Conservation (phyloP, 2,888 invertebrate species). For the Drosophila robusta region DNA sequence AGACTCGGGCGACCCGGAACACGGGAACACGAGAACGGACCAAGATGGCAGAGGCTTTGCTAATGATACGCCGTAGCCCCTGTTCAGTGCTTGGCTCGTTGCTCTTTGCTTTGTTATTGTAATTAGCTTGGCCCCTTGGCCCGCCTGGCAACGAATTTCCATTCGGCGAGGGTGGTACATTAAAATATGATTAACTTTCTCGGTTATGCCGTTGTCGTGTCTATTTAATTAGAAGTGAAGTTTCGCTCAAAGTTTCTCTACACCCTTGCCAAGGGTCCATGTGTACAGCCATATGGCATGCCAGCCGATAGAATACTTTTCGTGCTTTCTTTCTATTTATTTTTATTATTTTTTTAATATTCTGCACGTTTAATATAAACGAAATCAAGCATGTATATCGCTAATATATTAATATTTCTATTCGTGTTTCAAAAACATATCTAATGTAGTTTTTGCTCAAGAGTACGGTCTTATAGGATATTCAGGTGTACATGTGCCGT, state of each 20-base stretch:
- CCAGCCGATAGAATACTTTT: no score
- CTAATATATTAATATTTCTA: no score
- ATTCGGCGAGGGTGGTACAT: slow-evolving; percentile 61
- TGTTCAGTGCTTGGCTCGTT: neutral
- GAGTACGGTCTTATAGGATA: neutral
- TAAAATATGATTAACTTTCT: slow-evolving; percentile 78
- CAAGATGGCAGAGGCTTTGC: slow-evolving; percentile 30
- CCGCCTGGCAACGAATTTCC: slow-evolving; percentile 15
- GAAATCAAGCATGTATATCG: no score
- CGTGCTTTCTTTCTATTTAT: no score
- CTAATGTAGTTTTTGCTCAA: no score
- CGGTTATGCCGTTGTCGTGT: slow-evolving; percentile 70
- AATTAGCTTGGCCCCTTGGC: slow-evolving; percentile 58
- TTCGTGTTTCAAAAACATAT: no score
- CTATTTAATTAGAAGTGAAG: slow-evolving; percentile 70
- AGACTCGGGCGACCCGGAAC: slow-evolving; percentile 8
- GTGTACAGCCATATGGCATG: neutral
- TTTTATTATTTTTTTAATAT: no score
- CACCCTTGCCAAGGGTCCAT: slow-evolving; percentile 3
- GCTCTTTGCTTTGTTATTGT: slow-evolving; percentile 64
- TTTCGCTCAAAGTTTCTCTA: slow-evolving; percentile 11
- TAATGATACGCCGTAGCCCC: slow-evolving; percentile 41
- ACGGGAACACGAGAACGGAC: slow-evolving; percentile 1
- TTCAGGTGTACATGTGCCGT: slow-evolving; percentile 4
- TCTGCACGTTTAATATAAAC: no score